Evolutionary conservation across 2,797 vertebrate species (phyloP).

Genomic region (Oreortyx pictus): DNA sequence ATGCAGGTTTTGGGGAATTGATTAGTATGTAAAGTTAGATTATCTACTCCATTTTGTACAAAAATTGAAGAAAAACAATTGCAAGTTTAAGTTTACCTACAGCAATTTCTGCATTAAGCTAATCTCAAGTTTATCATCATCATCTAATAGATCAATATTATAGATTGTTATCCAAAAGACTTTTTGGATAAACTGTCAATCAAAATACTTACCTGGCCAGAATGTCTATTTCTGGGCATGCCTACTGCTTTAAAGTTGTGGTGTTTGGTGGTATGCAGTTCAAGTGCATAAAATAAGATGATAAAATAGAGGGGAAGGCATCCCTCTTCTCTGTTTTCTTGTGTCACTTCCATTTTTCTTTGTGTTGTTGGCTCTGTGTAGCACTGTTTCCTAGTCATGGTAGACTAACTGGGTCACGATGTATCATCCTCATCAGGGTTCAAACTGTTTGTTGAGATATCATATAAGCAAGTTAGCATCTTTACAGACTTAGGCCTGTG

Average conservation of each 20-base stretch:
- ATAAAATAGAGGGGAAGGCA: rapidly evolving
- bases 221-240: neutral
- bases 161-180: neutral
- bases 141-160: neutral
- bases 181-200: neutral
- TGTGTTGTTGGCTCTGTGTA: neutral
- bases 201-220: neutral
- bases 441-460: neutral
- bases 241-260: neutral
- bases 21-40: conserved; percentile 11
- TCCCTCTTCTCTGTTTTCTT: neutral
- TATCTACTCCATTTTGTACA: neutral
- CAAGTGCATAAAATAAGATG: neutral
- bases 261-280: neutral
- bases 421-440: neutral
- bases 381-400: neutral
- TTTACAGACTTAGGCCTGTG: neutral
- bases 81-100: neutral
- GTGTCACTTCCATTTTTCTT: neutral
- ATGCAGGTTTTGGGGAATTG: conserved; percentile 30
- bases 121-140: neutral
- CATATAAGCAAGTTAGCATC: no score
- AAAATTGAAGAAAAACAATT: neutral
- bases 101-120: neutral
- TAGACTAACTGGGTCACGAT: rapidly evolving